phyloP scores from a whole-genome alignment of 1,140 invertebrate genomes.

The Drosophila yakuba region DNA sequence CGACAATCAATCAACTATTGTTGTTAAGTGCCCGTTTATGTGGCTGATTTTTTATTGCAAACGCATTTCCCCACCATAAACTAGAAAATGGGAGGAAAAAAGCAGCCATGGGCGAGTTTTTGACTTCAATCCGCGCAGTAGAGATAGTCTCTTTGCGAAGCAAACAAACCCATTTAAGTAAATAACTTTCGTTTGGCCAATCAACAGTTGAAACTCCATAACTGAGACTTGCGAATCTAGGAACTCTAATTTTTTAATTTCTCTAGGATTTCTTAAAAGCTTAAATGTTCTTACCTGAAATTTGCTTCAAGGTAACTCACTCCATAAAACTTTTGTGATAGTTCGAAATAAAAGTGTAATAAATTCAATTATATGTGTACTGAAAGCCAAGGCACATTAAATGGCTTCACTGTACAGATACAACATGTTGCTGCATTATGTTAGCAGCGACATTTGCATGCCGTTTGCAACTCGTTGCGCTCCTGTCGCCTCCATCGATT shows the following conservation, averaged over 20 bases:
- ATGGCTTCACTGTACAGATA: not conserved
- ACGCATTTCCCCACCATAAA: conserved; percentile 60
- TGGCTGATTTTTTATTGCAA: conserved; percentile 66
- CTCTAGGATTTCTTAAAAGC: no score
- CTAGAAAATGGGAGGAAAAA: conserved; percentile 27
- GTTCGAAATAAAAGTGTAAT: no score
- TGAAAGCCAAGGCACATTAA: no score
- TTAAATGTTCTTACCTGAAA: not conserved
- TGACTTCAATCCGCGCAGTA: not conserved
- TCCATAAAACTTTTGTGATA: no score
- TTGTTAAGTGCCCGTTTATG: conserved; percentile 66
- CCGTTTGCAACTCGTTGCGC: conserved; percentile 35
- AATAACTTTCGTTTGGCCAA: conserved; percentile 4
- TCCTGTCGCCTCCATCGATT: conserved; percentile 46
- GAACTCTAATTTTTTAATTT: no score
- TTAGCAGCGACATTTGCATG: conserved; percentile 71
- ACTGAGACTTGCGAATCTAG: not conserved
- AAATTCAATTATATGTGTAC: no score
- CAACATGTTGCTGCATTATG: conserved; percentile 52
- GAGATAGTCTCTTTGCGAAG: conserved; percentile 6
- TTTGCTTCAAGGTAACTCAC: no score
- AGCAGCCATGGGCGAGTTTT: conserved; percentile 5
- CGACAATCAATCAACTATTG: conserved; percentile 75
- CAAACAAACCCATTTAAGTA: not conserved
- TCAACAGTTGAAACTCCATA: not conserved